A percentile compares a stretch with the other conserved stretches of the same genome.
Evolutionary conservation across 2,888 invertebrate genomes (phyloP).

Genomic region (Cheilosia urbana): DNA sequence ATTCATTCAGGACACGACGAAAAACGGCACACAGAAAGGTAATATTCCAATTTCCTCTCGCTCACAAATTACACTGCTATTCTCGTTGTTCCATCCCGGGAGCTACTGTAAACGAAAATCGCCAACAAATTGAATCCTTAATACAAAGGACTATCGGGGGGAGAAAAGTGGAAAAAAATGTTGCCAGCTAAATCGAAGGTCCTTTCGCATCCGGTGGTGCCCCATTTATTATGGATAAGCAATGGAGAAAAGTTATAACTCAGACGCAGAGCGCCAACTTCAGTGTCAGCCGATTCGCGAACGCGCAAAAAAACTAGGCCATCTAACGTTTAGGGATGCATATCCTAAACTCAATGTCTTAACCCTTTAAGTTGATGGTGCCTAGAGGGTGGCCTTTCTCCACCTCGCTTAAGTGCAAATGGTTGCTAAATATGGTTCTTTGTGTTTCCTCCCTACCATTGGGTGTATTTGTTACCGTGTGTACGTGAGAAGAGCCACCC

Average conservation of each 20-base stretch:
- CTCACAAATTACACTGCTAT: slow-evolving; percentile 65
- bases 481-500: slow-evolving; percentile 44
- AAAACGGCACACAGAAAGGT: slow-evolving; percentile 26
- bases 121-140: slow-evolving; percentile 66
- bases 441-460: slow-evolving; percentile 12
- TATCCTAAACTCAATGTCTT: slow-evolving; percentile 57
- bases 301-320: slow-evolving; percentile 50
- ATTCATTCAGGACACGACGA: slow-evolving; percentile 22
- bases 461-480: neutral
- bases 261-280: slow-evolving; percentile 15
- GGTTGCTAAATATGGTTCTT: slow-evolving; percentile 55
- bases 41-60: slow-evolving; percentile 69
- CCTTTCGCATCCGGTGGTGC: slow-evolving; percentile 28
- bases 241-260: slow-evolving; percentile 46
- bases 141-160: neutral
- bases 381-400: slow-evolving; percentile 2
- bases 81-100: slow-evolving; percentile 16
- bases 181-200: slow-evolving; percentile 56
- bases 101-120: slow-evolving; percentile 32
- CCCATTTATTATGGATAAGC: slow-evolving; percentile 62
- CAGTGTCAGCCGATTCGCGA: neutral
- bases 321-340: slow-evolving; percentile 44
- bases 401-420: slow-evolving; percentile 29
- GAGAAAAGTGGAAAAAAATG: neutral
- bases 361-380: slow-evolving; percentile 63